Base-by-base conservation (phyloP, 1,140 invertebrate genomes). In the Drosophila dunni region DNA sequence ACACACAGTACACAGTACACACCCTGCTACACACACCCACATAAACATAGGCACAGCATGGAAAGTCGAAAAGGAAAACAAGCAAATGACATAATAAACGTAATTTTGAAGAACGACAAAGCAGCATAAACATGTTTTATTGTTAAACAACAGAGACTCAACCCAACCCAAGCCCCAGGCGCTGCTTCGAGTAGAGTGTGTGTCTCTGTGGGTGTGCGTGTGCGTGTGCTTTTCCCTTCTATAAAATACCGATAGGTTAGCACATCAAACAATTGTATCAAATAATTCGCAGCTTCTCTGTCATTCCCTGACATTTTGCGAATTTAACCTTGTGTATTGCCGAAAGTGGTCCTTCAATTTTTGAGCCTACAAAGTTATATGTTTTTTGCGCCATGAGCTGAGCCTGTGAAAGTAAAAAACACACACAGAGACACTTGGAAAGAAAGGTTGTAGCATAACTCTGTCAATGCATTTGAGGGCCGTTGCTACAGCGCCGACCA, bases 291-390 rank as follows among this genome's bases (percentile, higher is more conserved):
- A 86, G 78, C 72, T 69, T 79, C 67, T 65, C 67, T 79, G 71
- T 24, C 53, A 54, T 64, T 72, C 83, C 84, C 79, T 86, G 83
- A 89, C 83, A 86, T 86, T 86, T 86, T 75, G 67, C 68, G 63
- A 53, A 60, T 62, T 62, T 77, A 89, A 84, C 84, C 84, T 88
- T 88, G 84, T 62, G 51, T 84, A 80, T 88, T 89, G 78, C 84
- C 84, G 75, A 88, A 88, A 78, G 84, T 89, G 69, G 83, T 83
- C 83, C 83, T 88, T 88, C 83, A 88, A 78, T 83, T 83, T 29
- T 82, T 79, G 81, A 88, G 83, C 83, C 83, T 86, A 86, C 83
- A 83, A 88, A 83, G 72, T 88, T 88, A 70, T 86, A 57, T 69
- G 81, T 64, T 71, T 64, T 54, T 36, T 29, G 24, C 24, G 54